Evolutionary conservation across 2,888 invertebrate genomes (phyloP), one percentile per base, ranked within the genome.

Genomic region (Temnothorax ravouxi): DNA sequence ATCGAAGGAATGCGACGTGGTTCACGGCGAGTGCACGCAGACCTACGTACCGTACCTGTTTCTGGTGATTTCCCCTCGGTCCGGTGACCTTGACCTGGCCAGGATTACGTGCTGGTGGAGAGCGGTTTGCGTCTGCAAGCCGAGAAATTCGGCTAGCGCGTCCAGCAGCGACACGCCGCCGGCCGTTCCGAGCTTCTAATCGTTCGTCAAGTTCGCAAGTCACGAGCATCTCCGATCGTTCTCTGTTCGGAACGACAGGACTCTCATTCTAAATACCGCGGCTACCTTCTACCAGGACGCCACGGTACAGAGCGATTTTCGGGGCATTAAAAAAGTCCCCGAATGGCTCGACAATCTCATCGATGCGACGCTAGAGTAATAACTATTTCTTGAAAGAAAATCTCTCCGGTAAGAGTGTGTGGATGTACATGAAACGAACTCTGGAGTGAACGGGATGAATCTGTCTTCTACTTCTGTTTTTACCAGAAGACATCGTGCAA

Each of bases 101-200:
- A 98, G 95, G 98, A 98, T 95, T 99, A 99, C 95, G 98, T 99
- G n/a, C 96, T 99, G 72, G 98, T 99, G 41, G 98, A 99, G 95
- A 98, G 98, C 91, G 98, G 98, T n/a, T n/a, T 99, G 98, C 94
- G 98, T 98, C 44, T 99, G 98, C 95, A 96, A 96, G 91, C 97
- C 97, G 44, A 97, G 97, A 92, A 95, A 94, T 92, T 94, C 93
- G 88, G 91, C 91, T 72, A 91, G 91, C 86, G 84, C 91, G 72
- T 84, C 87, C 67, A 85, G n/a, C n/a, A n/a, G 91, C 84, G 92
- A 92, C 62, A 11, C 77, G 41, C 88, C 92, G 13, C 93, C 94
- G 64, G 87, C 90, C 54, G 89, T 93, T 47, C 94, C 94, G 77
- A 93, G 90, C 88, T 94, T 93, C 85, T 94, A 93, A 93, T 75